A percentile compares a stretch with the other conserved stretches of the same genome.
Conservation (phyloP, 2,113 vertebrate genomes). For the Microcebus griseorufus region DNA sequence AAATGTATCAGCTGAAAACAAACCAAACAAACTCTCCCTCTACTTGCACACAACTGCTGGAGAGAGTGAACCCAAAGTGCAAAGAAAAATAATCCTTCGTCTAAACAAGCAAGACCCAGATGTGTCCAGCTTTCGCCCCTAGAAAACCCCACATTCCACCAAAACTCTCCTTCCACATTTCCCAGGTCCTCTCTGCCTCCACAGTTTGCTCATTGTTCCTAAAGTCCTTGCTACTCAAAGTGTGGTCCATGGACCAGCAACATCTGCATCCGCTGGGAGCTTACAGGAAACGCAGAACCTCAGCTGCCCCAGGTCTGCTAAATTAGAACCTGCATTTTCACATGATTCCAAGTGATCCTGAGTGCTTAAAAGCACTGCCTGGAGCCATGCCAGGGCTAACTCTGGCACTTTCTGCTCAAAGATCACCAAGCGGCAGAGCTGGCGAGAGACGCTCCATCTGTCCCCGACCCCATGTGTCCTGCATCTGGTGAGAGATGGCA, state of each 20-base stretch:
- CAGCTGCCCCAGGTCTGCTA: background rate
- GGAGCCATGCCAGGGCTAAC: background rate
- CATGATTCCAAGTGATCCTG: background rate
- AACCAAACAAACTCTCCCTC: background rate
- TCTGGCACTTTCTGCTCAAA: background rate
- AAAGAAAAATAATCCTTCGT: rapidly evolving
- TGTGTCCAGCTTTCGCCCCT: background rate
- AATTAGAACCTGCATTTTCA: background rate
- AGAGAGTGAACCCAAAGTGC: background rate
- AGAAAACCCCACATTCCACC: background rate
- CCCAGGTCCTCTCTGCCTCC: background rate
- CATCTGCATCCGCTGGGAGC: background rate
- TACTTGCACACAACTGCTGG: background rate
- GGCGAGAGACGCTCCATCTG: background rate
- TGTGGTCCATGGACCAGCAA: background rate
- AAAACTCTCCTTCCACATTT: background rate
- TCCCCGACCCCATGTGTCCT: background rate
- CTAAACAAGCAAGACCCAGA: background rate
- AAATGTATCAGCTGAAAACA: background rate
- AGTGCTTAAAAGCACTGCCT: background rate
- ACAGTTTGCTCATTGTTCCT: background rate
- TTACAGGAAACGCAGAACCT: background rate
- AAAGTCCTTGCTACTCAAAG: background rate
- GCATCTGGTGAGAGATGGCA: background rate
- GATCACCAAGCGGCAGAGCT: background rate